Base-by-base conservation (phyloP, 2,113 vertebrate species). In the Brachirus orientalis region DNA sequence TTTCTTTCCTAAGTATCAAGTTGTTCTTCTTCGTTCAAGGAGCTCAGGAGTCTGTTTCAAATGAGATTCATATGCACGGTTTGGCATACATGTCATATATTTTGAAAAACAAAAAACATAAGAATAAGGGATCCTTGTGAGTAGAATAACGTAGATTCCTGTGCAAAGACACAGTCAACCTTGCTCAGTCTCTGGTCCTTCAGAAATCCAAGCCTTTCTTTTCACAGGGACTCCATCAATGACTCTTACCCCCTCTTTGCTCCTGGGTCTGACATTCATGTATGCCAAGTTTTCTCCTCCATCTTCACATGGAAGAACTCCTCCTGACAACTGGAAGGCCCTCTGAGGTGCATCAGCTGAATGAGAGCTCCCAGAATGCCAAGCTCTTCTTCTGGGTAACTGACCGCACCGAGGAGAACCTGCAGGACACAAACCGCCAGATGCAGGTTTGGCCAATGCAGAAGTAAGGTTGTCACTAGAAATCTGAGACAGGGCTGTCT, bases 151-250 rank as follows among this genome's bases (percentile, higher is more conserved):
- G n/a, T n/a, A n/a, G n/a, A n/a, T 28, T 28, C 28, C 28, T 28
- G 28, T 28, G n/a, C n/a, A n/a, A n/a, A n/a, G n/a, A n/a, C n/a
- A n/a, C 28, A 4, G 1, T 79, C 19, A 65, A 14, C 66, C 40
- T 19, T 77, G 55, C 22, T 79, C 75, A 20, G 56, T 77, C 40
- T 88, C 80, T 41, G 63, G 67, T 55, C 61, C 79, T 41, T 93
- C 92, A 18, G 65, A 77, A 36, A 91, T 91, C 93, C 94, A 95
- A 8, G 94, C 94, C 47, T 68, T 92, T 62, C 92, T 93, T 58
- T 93, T 94, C n/a, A 92, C 75, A 6, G 92, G 92, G 46, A 91
- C 40, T 13, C 88, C 83, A 1, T 88, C 77, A 19, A 17, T 63
- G 1, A 72, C 19, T 37, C 84, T 85, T 3, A 66, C 46, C 20